phyloP scores from a whole-genome alignment of 2,797 vertebrate genomes.

The Pseudochirops corinnae region DNA sequence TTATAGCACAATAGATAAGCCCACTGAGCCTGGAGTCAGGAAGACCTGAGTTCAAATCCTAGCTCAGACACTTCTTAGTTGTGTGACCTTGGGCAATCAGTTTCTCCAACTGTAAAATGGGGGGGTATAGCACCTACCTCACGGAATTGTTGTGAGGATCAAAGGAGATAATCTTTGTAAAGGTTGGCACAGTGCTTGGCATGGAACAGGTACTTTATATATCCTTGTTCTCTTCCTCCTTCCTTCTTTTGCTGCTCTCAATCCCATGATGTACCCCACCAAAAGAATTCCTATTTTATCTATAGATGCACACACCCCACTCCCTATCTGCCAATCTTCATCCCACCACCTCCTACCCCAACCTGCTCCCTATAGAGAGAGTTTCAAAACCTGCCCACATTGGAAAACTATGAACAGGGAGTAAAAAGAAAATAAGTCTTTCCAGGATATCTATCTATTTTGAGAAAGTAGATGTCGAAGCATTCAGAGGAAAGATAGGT shows the following conservation, averaged over 20 bases:
- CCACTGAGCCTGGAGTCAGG: neutral
- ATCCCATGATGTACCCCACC: neutral
- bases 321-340: neutral
- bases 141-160: neutral
- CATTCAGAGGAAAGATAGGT: neutral
- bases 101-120: neutral
- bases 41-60: neutral
- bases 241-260: neutral
- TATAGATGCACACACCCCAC: constrained; percentile 3
- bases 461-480: constrained; percentile 3
- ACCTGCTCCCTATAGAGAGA: constrained; percentile 5
- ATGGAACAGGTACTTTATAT: neutral
- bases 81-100: neutral
- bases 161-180: neutral
- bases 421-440: constrained; percentile 6
- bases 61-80: neutral
- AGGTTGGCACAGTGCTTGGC: neutral
- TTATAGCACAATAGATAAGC: neutral
- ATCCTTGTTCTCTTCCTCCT: neutral
- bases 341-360: constrained; percentile 1
- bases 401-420: neutral
- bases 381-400: neutral
- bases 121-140: neutral
- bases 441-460: constrained; percentile 8
- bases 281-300: neutral